phyloP scores from a whole-genome alignment of 2,113 vertebrate genomes.

The Hyperoodon ampullatus region DNA sequence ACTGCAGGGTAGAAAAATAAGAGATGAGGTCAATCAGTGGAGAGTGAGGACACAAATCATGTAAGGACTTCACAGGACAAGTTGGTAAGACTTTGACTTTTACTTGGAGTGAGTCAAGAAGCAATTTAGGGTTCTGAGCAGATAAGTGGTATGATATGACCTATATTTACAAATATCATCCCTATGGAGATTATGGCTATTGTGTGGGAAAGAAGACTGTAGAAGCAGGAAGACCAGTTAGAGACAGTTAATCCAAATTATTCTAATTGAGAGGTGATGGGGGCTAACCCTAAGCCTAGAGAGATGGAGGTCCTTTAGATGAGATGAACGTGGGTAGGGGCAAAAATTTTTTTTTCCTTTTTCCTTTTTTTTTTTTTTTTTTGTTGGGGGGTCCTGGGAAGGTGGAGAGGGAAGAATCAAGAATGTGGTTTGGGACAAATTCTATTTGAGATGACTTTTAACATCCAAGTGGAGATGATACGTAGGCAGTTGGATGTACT shows the following conservation, averaged over 20 bases:
- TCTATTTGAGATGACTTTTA: background rate
- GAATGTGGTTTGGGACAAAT: background rate
- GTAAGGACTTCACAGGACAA: background rate
- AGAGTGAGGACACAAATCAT: background rate
- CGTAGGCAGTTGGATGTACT: background rate
- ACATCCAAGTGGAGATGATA: background rate
- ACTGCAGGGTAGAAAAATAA: background rate
- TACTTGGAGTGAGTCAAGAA: background rate
- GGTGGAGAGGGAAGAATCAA: background rate
- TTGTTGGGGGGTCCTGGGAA: rapidly evolving
- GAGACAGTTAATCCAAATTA: background rate
- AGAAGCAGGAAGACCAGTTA: background rate
- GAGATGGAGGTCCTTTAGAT: background rate
- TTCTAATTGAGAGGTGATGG: background rate
- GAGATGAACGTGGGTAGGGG: background rate
- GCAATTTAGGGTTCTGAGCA: background rate
- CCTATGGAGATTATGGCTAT: background rate
- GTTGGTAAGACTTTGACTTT: background rate
- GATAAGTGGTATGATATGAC: background rate
- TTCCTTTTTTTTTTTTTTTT: background rate
- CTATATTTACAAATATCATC: background rate
- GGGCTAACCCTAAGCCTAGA: background rate
- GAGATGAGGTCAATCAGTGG: background rate
- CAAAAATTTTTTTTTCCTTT: background rate
- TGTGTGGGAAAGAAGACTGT: background rate